phyloP scores from a whole-genome alignment of 2,113 vertebrate species.

The Callopanchax toddi region DNA sequence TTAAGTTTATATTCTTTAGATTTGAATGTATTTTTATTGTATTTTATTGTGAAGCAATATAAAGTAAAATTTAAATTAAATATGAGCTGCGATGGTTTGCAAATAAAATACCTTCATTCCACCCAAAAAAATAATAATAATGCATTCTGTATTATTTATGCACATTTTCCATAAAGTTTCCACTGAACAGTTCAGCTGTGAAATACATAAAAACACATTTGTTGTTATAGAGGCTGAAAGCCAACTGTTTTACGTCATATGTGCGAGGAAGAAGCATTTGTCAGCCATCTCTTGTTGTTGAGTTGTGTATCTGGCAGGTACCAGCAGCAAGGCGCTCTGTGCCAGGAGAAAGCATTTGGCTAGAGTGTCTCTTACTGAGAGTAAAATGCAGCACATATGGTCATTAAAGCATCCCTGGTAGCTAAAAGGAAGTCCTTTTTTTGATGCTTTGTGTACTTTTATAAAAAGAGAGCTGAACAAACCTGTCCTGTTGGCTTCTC shows the following conservation, averaged over 20 bases:
- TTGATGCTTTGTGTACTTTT: slow-evolving; percentile 40
- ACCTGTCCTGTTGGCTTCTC: slow-evolving; percentile 32
- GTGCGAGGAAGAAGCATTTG: slow-evolving; percentile 37
- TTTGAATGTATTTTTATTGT: no score
- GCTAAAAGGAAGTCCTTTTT: slow-evolving; percentile 35
- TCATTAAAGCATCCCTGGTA: slow-evolving; percentile 26
- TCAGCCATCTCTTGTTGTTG: slow-evolving; percentile 55
- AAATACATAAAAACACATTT: slow-evolving; percentile 13
- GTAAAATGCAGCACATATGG: slow-evolving; percentile 59
- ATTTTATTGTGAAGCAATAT: no score
- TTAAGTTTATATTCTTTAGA: no score
- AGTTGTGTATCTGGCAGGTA: slow-evolving; percentile 67
- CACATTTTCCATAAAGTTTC: no score
- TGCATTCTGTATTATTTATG: no score
- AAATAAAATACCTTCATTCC: no score
- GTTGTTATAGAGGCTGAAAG: slow-evolving; percentile 14
- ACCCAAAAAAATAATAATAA: no score
- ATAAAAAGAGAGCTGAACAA: slow-evolving; percentile 40
- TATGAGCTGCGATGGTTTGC: no score
- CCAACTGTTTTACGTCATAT: slow-evolving; percentile 5
- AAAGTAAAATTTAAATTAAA: no score
- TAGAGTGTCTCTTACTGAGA: slow-evolving; percentile 38
- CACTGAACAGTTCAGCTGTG: background rate
- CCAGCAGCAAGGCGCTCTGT: slow-evolving; percentile 38
- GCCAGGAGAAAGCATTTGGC: slow-evolving; percentile 35